Base-by-base conservation (phyloP, 2,797 vertebrate genomes). In the Melanotaenia pygmaea region DNA sequence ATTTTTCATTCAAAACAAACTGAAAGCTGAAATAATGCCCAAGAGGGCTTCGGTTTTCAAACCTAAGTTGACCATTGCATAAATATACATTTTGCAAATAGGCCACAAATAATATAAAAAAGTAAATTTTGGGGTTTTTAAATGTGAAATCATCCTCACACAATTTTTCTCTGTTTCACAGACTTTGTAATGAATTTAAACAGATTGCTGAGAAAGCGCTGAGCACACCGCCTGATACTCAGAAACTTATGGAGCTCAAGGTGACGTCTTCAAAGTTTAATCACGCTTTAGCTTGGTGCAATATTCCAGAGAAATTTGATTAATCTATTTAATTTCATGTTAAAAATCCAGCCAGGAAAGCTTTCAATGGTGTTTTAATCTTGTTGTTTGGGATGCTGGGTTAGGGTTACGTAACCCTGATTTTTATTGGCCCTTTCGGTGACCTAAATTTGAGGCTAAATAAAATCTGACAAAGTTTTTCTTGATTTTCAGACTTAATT, bases 181-280 rank as follows among this genome's bases (percentile, higher is more conserved):
- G 97, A 68, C 83, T 98, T n/a, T 96, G 95, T 77, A 76, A 90
- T 24, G 96, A 56, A 96, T 97, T 96, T 95, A 94, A 96, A 82
- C 93, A 70, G 81, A 96, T 97, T 86, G 90, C 96, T 60, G 94
- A 95, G 80, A 96, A 92, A 81, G 95, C 96, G 40, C 92, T 96
- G 70, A 94, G 90, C 69, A 94, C 91, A 4, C 97, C 53, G 7
- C 53, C 53, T 8, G 53, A 56, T 56, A 56, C 53, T 30, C 96
- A 5, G 12, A 92, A 94, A 32, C 91, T 98, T 22, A 95, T 97
- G 93, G 94, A 95, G 67, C 91, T 97, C 80, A 95, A 96, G 95
- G 97, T 98, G 94, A 77, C 47, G 37, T 11, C 22, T 32, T 24
- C 22, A 30, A 43, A 37, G 30, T 34, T 1, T 14, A 43, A 40